phyloP scores from a whole-genome alignment of 1,140 invertebrate species.

The Dendrolimus punctatus region DNA sequence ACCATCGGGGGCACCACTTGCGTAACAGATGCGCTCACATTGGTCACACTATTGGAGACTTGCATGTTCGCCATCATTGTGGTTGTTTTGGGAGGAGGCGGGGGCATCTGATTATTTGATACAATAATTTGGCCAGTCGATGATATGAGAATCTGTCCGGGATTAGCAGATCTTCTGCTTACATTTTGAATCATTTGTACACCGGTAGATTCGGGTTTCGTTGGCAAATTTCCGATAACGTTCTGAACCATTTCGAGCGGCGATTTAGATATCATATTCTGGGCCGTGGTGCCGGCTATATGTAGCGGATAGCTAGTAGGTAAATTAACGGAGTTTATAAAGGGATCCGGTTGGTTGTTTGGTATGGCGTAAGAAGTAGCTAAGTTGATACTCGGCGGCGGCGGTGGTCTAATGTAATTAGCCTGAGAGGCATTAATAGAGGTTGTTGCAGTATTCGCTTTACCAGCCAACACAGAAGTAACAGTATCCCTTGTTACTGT shows the following conservation, averaged over 20 bases:
- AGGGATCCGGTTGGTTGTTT: conserved; percentile 58
- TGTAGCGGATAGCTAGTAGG: conserved; percentile 67
- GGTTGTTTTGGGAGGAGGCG: conserved; percentile 76
- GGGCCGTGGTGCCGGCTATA: conserved; percentile 64
- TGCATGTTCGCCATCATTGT: conserved; percentile 78
- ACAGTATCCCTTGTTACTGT: conserved; percentile 83
- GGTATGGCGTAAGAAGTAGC: conserved; percentile 65
- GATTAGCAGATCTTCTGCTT: conserved; percentile 43
- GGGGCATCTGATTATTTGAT: conserved; percentile 77
- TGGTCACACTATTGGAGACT: conserved; percentile 78
- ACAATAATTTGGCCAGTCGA: conserved; percentile 83
- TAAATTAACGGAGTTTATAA: conserved; percentile 56
- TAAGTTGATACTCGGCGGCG: conserved; percentile 64
- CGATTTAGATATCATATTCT: conserved; percentile 77
- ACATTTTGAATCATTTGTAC: conserved; percentile 29
- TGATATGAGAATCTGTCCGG: conserved; percentile 82
- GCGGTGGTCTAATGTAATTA: conserved; percentile 55
- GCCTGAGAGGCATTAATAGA: conserved; percentile 78
- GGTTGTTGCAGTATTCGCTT: conserved; percentile 81
- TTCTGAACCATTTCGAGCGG: conserved; percentile 87
- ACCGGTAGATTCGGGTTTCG: conserved; percentile 39
- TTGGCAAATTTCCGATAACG: conserved; percentile 82
- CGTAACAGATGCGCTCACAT: conserved; percentile 79
- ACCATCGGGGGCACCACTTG: conserved; percentile 73
- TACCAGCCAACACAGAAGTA: conserved; percentile 82